These are phyloP conservation scores for Drosophila trapezifrons DNA, from an alignment of 1,140 invertebrate genomes.

Conservation along the genomic window DNA sequence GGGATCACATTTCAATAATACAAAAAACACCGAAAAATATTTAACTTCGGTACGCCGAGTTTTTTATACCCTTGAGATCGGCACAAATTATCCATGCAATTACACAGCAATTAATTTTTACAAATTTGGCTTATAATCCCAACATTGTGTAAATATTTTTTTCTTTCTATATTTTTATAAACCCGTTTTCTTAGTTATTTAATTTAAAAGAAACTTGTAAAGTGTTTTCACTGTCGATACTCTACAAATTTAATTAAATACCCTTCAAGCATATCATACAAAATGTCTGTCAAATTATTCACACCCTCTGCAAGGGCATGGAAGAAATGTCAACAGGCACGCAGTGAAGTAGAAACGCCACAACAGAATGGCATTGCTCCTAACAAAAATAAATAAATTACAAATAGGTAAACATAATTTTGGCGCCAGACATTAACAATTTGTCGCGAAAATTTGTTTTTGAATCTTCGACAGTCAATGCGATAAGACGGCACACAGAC, in stretches of 20 bases:
- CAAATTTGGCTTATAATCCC: background rate
- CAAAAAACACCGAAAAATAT: background rate
- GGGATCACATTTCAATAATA: conserved; percentile 8
- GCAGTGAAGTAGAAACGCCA: conserved; percentile 4
- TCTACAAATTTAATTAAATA: too few relatives aligned
- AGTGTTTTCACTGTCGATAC: too few relatives aligned
- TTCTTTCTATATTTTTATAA: too few relatives aligned
- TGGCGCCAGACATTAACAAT: conserved; percentile 56
- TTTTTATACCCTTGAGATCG: background rate
- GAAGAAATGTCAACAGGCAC: conserved; percentile 10
- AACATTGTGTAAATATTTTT: too few relatives aligned
- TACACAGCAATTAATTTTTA: background rate
- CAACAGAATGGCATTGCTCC: conserved; percentile 41
- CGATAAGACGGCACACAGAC: conserved; percentile 26
- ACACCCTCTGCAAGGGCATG: background rate
- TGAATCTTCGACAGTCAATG: conserved; percentile 6
- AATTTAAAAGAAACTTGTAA: too few relatives aligned
- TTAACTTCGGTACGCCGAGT: background rate
- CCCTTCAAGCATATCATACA: background rate
- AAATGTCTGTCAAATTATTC: too few relatives aligned
- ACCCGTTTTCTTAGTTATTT: too few relatives aligned
- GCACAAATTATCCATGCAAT: background rate
- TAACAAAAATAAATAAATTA: conserved; percentile 15
- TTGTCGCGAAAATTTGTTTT: conserved; percentile 63
- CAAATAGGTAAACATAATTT: conserved; percentile 35